Base-by-base conservation (phyloP, 2,797 vertebrate genomes). In the Myotis findleyi region DNA sequence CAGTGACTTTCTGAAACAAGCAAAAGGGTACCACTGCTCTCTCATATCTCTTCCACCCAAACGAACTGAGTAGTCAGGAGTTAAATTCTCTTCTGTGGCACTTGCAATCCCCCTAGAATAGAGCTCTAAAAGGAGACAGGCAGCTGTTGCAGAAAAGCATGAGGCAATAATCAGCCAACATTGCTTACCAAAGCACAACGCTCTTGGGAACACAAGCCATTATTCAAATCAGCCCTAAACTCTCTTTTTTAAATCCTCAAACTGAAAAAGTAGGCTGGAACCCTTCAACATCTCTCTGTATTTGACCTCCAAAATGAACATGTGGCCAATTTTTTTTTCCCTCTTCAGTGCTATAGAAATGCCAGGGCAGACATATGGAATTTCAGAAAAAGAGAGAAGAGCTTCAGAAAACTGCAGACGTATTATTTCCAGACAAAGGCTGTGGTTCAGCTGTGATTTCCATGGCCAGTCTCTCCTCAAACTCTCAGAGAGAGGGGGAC, bases 161-260 rank as follows among this genome's bases (percentile, higher is more conserved):
- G 93, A 75, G 71, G 92, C 97, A 97, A 96, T 5, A 4, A 97
- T 96, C 96, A 97, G 93, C 75, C 94, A 85, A 71, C 92, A 80
- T 47, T 98, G 92, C 95, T 98, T 97, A 98, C 94, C 96, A 93
- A 97, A 94, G 96, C 93, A 97, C 96, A 96, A 95, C 72, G 77
- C 95, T 95, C 95, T 89, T 68, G 89, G 96, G 96, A 97, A 96
- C 72, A 92, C 89, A 93, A 21, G 53, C 80, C 77, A 27, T 81
- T 97, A 92, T 93, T 96, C 91, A 97, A 87, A 93, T 96, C 93
- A 93, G 76, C 38, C 84, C 27, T 41, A 97, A 95, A 84, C 53
- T 59, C 55, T 73, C 68, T 41, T 69, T 96, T 93, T 87, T 44
- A 86, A 86, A 95, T 59, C 72, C 92, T 86, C 93, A 76, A 53